Conservation (phyloP, 1,140 invertebrate species). For the Sminthurides bifidus region DNA sequence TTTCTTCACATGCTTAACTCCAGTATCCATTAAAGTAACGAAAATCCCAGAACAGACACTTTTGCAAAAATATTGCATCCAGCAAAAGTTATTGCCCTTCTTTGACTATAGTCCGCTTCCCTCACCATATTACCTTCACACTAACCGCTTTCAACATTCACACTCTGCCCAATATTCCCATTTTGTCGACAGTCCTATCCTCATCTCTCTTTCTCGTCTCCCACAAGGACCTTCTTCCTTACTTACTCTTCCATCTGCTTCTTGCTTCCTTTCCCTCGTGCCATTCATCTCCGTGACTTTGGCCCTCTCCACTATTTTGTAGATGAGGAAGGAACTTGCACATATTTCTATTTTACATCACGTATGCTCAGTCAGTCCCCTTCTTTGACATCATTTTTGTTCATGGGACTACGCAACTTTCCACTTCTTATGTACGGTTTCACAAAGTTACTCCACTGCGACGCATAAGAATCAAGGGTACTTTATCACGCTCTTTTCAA, state of each 20-base stretch:
- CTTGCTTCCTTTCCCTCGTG: background rate
- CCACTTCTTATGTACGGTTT: no score
- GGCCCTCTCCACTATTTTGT: no score
- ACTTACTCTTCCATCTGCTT: background rate
- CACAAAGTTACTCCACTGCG: no score
- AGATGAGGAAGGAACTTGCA: no score
- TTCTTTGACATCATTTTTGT: no score
- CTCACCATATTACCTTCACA: background rate
- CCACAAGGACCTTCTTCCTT: background rate
- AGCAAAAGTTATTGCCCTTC: conserved; percentile 7
- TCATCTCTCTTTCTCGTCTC: background rate
- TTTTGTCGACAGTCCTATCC: background rate
- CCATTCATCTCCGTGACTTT: background rate
- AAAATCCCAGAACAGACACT: background rate
- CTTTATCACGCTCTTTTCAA: no score
- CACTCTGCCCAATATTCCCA: background rate
- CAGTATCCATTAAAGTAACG: background rate
- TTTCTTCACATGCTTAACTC: no score
- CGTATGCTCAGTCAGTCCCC: background rate
- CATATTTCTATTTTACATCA: no score
- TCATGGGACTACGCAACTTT: no score
- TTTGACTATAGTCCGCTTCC: background rate
- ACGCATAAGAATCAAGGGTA: no score
- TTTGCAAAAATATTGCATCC: conserved; percentile 11
- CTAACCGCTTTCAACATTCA: background rate